phyloP scores from a whole-genome alignment of 2,797 vertebrate genomes.

The Xiphophorus birchmanni region DNA sequence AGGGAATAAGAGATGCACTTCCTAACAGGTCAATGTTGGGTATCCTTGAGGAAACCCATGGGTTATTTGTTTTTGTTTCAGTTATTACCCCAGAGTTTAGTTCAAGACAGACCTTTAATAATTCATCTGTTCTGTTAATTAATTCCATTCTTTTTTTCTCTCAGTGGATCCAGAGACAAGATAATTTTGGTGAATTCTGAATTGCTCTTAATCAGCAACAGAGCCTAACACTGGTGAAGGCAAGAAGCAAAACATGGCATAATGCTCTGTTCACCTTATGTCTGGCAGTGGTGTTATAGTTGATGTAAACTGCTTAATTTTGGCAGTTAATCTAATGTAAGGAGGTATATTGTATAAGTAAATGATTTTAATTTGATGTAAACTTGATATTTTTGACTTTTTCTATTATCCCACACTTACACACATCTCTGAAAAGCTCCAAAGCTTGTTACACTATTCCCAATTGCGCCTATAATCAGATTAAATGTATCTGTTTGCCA shows the following conservation, averaged over 20 bases:
- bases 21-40: conserved; percentile 55
- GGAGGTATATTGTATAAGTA: not conserved
- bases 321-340: not conserved
- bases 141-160: conserved; percentile 39
- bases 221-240: not conserved
- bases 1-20: conserved; percentile 44
- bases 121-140: conserved; percentile 71
- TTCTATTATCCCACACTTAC: not conserved
- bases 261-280: not conserved
- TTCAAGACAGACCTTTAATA: conserved; percentile 75
- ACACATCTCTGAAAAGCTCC: not conserved
- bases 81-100: conserved; percentile 68
- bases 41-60: conserved; percentile 64
- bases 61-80: conserved; percentile 74
- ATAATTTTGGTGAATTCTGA: conserved; percentile 28
- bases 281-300: not conserved
- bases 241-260: not conserved
- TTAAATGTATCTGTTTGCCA: not conserved
- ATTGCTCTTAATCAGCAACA: conserved; percentile 16
- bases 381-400: not conserved
- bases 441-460: not conserved
- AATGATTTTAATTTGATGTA: not conserved
- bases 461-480: not conserved
- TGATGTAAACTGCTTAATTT: not conserved
- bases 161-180: conserved; percentile 41